A percentile compares a stretch with the other conserved stretches of the same genome.
Conservation (phyloP, 2,113 vertebrate genomes). For the Tychaedon coryphoeus region DNA sequence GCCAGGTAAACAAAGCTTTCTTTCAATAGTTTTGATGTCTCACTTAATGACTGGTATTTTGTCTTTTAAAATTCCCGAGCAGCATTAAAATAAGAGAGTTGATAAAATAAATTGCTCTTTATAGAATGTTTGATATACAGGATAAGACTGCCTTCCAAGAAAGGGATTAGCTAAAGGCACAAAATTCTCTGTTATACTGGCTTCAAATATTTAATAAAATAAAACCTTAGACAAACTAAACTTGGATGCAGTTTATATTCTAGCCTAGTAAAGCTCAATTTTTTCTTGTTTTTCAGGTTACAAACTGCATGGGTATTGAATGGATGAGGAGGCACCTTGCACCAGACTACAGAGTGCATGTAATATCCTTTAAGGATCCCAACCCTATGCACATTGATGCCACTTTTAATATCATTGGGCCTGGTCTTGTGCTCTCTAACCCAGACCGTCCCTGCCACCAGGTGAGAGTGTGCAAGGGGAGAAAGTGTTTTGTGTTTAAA, state of each 20-base stretch:
- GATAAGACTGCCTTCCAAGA: neutral
- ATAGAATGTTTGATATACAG: neutral
- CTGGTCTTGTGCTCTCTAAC: conserved; percentile 94
- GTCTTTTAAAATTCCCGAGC: neutral
- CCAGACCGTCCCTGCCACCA: conserved; percentile 94
- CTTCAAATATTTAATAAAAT: neutral
- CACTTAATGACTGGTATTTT: neutral
- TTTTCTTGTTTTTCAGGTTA: conserved; percentile 80
- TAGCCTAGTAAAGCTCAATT: neutral
- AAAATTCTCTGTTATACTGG: neutral
- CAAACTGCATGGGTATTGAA: conserved; percentile 94
- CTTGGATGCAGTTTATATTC: neutral
- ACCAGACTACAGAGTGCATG: conserved; percentile 91
- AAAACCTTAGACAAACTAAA: neutral
- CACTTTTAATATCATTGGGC: conserved; percentile 97
- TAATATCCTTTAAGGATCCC: conserved; percentile 93
- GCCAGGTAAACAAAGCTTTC: conserved; percentile 81
- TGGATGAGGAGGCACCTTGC: conserved; percentile 97
- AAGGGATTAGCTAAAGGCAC: neutral
- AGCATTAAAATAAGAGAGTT: neutral
- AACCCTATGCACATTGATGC: conserved; percentile 99
- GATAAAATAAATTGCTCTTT: neutral
- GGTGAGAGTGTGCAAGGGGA: conserved; percentile 65
- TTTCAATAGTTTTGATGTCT: neutral
- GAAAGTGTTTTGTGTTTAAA: neutral